Evolutionary conservation across 64 coral and sea anemone species (phyloP).

Genomic region (Porites australiensis): DNA sequence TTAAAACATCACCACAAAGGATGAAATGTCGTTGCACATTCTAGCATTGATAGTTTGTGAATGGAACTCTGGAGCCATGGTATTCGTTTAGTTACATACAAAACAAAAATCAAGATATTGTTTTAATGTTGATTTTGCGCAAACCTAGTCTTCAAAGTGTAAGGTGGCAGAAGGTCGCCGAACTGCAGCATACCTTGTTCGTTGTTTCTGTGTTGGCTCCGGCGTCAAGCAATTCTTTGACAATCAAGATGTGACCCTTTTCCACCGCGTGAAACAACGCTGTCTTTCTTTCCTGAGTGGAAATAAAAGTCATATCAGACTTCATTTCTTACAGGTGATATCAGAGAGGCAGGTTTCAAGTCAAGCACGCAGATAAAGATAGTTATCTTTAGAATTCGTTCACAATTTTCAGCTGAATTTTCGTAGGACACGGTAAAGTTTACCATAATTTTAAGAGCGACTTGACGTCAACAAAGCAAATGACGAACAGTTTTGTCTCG

Average conservation of each 20-base stretch:
- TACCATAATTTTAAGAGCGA: background rate
- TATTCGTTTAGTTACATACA: too few relatives aligned
- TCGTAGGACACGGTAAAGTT: background rate
- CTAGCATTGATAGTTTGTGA: too few relatives aligned
- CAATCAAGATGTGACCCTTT: slow-evolving; percentile 83
- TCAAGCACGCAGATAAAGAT: background rate
- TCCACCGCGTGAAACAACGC: slow-evolving; percentile 95
- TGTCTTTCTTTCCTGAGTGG: slow-evolving; percentile 85
- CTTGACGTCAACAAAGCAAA: background rate
- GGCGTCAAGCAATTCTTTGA: slow-evolving; percentile 87
- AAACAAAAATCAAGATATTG: too few relatives aligned
- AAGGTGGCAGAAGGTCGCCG: background rate
- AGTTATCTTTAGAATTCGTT: background rate
- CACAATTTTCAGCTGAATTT: too few relatives aligned
- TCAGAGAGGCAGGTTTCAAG: background rate
- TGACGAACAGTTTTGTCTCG: too few relatives aligned
- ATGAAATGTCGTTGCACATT: too few relatives aligned
- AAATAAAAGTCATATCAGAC: background rate
- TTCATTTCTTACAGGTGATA: too few relatives aligned
- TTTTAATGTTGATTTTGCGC: too few relatives aligned
- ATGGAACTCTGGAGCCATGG: too few relatives aligned
- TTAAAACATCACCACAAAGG: too few relatives aligned
- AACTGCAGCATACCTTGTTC: slow-evolving; percentile 78
- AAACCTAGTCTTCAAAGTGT: background rate
- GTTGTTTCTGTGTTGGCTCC: slow-evolving; percentile 88